phyloP scores from a whole-genome alignment of 2,113 vertebrate species.

The Rissa tridactyla region DNA sequence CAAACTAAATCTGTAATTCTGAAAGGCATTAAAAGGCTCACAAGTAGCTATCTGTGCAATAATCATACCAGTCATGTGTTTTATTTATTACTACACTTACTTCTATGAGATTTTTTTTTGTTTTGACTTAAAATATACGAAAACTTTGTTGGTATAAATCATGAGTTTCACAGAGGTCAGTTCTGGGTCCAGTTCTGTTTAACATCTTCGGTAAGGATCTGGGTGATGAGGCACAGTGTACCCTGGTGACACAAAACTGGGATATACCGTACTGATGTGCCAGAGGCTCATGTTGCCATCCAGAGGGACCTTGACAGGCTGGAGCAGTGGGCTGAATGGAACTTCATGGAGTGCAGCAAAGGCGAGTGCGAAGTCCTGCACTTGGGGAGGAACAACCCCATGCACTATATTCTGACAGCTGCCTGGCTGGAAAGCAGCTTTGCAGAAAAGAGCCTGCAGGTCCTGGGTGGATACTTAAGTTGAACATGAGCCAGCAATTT shows the following conservation, averaged over 20 bases:
- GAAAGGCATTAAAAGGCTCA: background rate
- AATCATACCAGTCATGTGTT: background rate
- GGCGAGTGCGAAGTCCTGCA: background rate
- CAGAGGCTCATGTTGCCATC: background rate
- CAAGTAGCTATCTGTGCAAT: background rate
- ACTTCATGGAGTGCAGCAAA: background rate
- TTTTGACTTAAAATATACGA: background rate
- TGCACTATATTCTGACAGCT: background rate
- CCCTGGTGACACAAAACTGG: background rate
- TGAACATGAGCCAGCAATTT: background rate
- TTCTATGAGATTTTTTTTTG: background rate
- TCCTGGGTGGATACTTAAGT: background rate
- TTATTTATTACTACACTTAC: background rate
- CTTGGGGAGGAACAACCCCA: background rate
- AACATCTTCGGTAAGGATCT: background rate
- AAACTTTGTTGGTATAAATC: background rate
- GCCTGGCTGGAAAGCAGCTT: background rate
- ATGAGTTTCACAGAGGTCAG: background rate
- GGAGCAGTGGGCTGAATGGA: background rate
- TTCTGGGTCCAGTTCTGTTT: background rate
- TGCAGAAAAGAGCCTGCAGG: background rate
- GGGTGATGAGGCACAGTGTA: background rate
- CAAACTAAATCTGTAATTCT: background rate
- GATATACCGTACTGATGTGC: background rate
- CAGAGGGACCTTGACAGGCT: background rate